Conservation (phyloP, 2,113 vertebrate genomes). For the Rostratula benghalensis region DNA sequence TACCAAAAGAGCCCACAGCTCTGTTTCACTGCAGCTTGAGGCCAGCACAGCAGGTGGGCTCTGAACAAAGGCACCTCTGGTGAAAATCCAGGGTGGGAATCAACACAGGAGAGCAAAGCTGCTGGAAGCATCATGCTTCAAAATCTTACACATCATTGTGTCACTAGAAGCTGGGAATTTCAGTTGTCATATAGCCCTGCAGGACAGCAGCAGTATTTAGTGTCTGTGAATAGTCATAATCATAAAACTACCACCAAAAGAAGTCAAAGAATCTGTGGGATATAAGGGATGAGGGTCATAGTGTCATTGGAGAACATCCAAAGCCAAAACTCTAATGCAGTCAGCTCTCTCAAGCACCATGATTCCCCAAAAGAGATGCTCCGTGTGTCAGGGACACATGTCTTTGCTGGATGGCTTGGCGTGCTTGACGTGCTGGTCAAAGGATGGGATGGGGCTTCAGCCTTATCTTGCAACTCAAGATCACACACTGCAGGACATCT, state of each 20-base stretch:
- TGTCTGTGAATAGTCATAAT: background rate
- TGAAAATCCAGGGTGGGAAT: background rate
- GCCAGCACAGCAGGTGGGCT: background rate
- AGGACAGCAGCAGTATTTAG: background rate
- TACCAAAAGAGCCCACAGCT: background rate
- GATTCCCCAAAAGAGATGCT: background rate
- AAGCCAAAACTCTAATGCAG: background rate
- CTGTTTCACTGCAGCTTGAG: background rate
- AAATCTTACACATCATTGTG: background rate
- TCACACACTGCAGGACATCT: background rate
- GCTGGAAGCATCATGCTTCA: background rate
- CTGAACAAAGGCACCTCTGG: background rate
- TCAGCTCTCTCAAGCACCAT: background rate
- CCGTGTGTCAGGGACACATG: fast-evolving
- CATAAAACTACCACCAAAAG: background rate
- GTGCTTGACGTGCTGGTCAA: background rate
- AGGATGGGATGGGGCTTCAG: background rate
- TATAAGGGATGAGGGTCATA: background rate
- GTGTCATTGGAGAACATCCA: background rate
- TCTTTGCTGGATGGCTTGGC: background rate
- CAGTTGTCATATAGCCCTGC: background rate
- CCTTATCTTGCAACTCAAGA: background rate
- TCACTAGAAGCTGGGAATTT: background rate
- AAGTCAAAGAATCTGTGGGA: background rate
- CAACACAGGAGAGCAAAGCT: background rate